phyloP scores from a whole-genome alignment of 2,113 vertebrate genomes.

The Cyanoderma ruficeps region DNA sequence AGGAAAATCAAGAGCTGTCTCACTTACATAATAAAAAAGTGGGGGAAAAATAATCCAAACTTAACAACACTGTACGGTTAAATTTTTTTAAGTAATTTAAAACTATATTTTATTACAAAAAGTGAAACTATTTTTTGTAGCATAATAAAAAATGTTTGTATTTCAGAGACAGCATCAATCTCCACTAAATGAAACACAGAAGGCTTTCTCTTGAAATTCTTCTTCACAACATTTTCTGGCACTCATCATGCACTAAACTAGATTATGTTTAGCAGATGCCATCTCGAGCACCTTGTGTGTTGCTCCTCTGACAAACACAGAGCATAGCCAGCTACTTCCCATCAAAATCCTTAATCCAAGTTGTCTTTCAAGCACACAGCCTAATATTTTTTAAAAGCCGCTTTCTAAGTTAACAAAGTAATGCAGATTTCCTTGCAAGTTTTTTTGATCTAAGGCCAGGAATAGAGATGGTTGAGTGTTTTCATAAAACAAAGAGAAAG shows the following conservation, averaged over 20 bases:
- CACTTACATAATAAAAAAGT: not conserved
- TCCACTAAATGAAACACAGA: not conserved
- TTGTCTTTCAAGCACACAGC: not conserved
- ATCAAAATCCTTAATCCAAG: not conserved
- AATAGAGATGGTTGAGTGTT: not conserved
- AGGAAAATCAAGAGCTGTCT: conserved; percentile 28
- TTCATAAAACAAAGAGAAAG: not conserved
- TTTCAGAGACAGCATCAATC: conserved; percentile 33
- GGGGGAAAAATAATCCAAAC: not conserved
- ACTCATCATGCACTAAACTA: not conserved
- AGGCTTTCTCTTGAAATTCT: conserved; percentile 1
- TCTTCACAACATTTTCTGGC: not conserved
- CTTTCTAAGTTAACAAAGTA: not conserved
- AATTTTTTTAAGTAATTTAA: conserved; percentile 39
- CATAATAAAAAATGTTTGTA: conserved; percentile 36
- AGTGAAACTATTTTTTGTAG: conserved; percentile 60
- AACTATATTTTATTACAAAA: conserved; percentile 62
- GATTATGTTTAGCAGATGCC: not conserved
- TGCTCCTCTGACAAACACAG: not conserved
- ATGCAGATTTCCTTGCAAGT: not conserved
- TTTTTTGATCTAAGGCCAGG: not conserved
- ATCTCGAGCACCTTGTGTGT: not conserved
- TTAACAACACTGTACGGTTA: conserved; percentile 33
- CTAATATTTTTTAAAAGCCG: not conserved
- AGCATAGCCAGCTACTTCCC: not conserved